Conservation (phyloP, 2,797 vertebrate species). For the Geotrypetes seraphini region DNA sequence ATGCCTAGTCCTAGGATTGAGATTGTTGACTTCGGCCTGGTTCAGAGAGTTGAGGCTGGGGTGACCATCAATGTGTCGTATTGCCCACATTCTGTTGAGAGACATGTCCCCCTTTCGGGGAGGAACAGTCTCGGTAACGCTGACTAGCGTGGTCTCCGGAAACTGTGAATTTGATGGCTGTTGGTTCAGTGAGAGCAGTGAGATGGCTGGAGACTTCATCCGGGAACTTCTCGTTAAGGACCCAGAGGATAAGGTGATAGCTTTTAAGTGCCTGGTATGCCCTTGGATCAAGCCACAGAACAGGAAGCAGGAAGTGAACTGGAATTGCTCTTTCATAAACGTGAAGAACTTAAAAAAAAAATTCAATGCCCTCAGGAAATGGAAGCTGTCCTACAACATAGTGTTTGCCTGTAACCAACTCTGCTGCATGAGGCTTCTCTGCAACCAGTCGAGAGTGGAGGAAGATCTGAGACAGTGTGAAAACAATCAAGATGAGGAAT, state of each 20-base stretch:
- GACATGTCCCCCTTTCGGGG: conserved; percentile 75
- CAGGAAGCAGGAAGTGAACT: conserved; percentile 48
- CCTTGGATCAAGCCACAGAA: conserved; percentile 73
- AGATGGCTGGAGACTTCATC: conserved; percentile 69
- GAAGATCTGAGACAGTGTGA: conserved; percentile 61
- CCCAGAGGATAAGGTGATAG: conserved; percentile 49
- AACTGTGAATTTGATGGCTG: conserved; percentile 52
- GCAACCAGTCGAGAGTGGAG: conserved; percentile 34
- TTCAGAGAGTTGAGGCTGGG: too few species aligned
- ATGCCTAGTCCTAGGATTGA: too few species aligned
- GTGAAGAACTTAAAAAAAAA: conserved; percentile 72
- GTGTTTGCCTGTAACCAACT: conserved; percentile 60
- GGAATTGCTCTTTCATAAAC: conserved; percentile 75
- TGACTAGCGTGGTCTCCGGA: conserved; percentile 50
- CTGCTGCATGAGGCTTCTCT: conserved; percentile 36
- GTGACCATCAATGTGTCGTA: too few species aligned
- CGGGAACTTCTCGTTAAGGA: conserved; percentile 57
- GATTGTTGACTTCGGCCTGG: too few species aligned
- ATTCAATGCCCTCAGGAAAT: conserved; percentile 65
- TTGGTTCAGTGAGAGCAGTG: conserved; percentile 53
- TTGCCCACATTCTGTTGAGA: too few species aligned
- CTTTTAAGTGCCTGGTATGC: conserved; percentile 51
- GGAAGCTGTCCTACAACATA: conserved; percentile 73
- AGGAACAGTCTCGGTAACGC: conserved; percentile 57
- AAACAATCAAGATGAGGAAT: conserved; percentile 60